Conservation (phyloP, 1,140 invertebrate genomes). For the Ooceraea biroi region DNA sequence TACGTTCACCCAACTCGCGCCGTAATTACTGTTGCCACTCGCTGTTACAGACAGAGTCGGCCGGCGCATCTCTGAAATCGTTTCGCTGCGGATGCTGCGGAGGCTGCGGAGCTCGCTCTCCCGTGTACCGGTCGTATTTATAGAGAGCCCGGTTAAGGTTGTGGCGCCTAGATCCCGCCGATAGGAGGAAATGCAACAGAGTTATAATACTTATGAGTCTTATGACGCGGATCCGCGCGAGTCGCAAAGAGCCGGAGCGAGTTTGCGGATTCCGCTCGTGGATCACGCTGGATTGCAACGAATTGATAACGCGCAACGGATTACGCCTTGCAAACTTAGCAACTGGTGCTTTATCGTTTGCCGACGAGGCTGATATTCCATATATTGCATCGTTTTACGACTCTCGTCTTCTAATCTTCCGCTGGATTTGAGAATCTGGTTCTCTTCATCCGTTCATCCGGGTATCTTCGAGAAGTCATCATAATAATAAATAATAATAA, state of each 20-base stretch:
- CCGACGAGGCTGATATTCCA: conserved; percentile 4
- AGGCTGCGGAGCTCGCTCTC: conserved; percentile 6
- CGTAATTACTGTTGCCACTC: conserved; percentile 75
- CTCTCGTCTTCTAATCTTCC: neutral
- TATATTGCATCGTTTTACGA: neutral
- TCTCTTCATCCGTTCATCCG: neutral
- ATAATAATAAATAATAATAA: no score
- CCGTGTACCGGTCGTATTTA: conserved; percentile 44
- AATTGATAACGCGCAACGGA: conserved; percentile 35
- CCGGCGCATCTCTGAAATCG: conserved; percentile 1
- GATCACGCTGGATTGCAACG: conserved; percentile 27
- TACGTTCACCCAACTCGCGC: conserved; percentile 74
- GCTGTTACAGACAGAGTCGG: conserved; percentile 46
- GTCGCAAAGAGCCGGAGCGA: neutral
- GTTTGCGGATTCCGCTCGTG: neutral
- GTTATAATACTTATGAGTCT: no score
- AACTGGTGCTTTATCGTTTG: conserved; percentile 7
- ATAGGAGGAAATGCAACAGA: conserved; percentile 27
- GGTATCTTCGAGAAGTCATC: neutral
- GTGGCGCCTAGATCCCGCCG: conserved; percentile 33
- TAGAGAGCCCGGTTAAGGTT: conserved; percentile 2
- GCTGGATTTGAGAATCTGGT: neutral
- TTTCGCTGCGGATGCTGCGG: conserved; percentile 25
- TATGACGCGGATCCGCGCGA: conserved; percentile 12
- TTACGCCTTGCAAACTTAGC: neutral